phyloP scores from a whole-genome alignment of 2,888 invertebrate species.

The Agrochola lota region DNA sequence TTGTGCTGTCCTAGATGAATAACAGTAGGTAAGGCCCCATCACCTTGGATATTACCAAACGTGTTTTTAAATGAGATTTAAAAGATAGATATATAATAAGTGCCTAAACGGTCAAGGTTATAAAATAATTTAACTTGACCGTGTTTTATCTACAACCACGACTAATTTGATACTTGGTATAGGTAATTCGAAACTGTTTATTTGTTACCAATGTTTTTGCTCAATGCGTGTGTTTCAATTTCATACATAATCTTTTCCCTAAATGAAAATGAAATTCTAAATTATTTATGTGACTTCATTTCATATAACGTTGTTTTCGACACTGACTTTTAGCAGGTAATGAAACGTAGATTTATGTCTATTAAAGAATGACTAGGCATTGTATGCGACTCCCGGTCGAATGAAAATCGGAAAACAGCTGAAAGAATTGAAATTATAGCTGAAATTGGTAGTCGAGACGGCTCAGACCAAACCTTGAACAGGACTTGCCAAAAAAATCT shows the following conservation, averaged over 20 bases:
- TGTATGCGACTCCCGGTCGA: neutral
- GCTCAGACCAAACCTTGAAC: neutral
- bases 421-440: neutral
- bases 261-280: conserved; percentile 24
- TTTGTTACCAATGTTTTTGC: conserved; percentile 6
- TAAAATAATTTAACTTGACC: conserved; percentile 8
- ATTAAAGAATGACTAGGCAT: neutral
- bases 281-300: conserved; percentile 37
- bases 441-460: neutral
- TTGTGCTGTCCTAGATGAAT: neutral
- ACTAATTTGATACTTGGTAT: neutral
- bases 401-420: neutral
- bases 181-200: neutral
- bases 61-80: conserved; percentile 18
- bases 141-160: neutral
- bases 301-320: conserved; percentile 17
- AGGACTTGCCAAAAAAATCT: neutral
- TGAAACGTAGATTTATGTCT: conserved; percentile 5
- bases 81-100: no score
- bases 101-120: conserved; percentile 20
- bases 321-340: neutral
- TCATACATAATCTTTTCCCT: conserved; percentile 15
- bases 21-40: neutral
- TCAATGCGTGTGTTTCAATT: conserved; percentile 25
- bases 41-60: conserved; percentile 21